Evolutionary conservation across 2,797 vertebrate genomes (phyloP), one percentile per base, ranked within the genome.

Genomic region (Notolabrus celidotus): DNA sequence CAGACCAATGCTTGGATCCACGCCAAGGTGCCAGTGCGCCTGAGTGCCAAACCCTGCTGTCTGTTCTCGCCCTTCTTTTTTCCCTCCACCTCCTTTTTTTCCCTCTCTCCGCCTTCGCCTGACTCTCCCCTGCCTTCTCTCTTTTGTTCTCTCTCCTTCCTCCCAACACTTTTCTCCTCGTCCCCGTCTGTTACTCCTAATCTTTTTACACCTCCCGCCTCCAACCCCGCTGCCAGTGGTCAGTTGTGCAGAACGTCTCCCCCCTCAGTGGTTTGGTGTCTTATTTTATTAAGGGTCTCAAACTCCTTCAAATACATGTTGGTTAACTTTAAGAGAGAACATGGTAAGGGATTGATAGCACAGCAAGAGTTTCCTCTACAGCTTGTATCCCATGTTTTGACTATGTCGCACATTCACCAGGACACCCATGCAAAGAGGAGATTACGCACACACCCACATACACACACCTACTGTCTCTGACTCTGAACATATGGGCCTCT

Each of bases 161-260:
- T 55, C 70, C 34, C 65, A 41, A 29, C n/a, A 1, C 51, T 67
- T 70, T 57, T 55, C 56, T 73, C 57, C 61, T 63, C 52, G 74
- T 57, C 19, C 31, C 71, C 59, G 31, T 84, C 77, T 87, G 82
- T 87, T 80, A 5, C 79, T 69, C 73, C 69, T 79, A 70, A 58
- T 85, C 63, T 82, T 72, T 83, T 87, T 83, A 70, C 83, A 82
- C 84, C 80, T 86, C 74, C 69, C 17, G 41, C 77, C 80, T 73
- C 74, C 64, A 64, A 33, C 62, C 57, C 41, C 55, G 76, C 76
- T 51, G 36, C 69, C 67, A 17, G 71, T 12, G 16, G 58, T 83
- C 81, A 69, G 38, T 84, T 73, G 68, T 71, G 79, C 55, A 39
- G 65, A 80, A 63, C 16, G 12, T 72, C 55, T 65, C 45, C 62